Evolutionary conservation across 2,113 vertebrate genomes (phyloP).

Genomic region (Oryzias woworae): DNA sequence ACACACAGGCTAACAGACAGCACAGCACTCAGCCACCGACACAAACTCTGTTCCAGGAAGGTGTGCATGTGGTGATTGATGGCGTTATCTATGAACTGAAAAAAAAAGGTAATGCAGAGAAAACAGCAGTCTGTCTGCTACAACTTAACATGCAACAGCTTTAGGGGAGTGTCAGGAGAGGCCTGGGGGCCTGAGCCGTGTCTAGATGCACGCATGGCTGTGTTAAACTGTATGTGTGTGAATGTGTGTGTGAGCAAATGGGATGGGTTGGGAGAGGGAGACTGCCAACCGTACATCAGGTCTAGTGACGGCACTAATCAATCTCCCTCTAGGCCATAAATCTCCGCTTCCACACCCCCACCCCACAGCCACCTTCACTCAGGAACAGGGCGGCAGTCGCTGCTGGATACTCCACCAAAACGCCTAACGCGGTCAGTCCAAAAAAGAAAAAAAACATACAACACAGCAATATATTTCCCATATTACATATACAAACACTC

Average conservation of each 20-base stretch:
- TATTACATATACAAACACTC: slow-evolving; percentile 17
- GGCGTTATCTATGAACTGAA: slow-evolving; percentile 72
- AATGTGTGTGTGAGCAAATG: slow-evolving; percentile 51
- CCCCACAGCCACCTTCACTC: slow-evolving; percentile 65
- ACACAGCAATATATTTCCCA: slow-evolving; percentile 16
- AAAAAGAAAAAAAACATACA: slow-evolving; percentile 16
- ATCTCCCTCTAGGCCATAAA: slow-evolving; percentile 80
- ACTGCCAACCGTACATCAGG: slow-evolving; percentile 79
- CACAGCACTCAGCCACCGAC: slow-evolving; percentile 44
- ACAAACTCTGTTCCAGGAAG: slow-evolving; percentile 56
- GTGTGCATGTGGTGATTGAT: slow-evolving; percentile 71
- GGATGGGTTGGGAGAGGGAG: slow-evolving; percentile 58
- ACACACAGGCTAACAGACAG: slow-evolving; percentile 53
- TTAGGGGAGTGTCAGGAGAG: slow-evolving; percentile 66
- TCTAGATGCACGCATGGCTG: slow-evolving; percentile 58
- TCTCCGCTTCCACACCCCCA: slow-evolving; percentile 65
- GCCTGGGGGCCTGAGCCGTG: slow-evolving; percentile 59
- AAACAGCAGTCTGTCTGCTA: slow-evolving; percentile 72
- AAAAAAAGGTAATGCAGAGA: slow-evolving; percentile 64
- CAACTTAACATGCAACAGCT: slow-evolving; percentile 73
- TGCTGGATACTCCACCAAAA: slow-evolving; percentile 60
- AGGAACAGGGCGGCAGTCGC: slow-evolving; percentile 55
- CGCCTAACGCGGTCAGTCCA: slow-evolving; percentile 43
- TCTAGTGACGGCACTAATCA: slow-evolving; percentile 80
- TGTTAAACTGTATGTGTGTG: slow-evolving; percentile 45